A percentile compares a stretch with the other conserved stretches of the same genome.
Evolutionary conservation across 2,797 vertebrate genomes (phyloP).

Genomic region (Calcarius lapponicus): DNA sequence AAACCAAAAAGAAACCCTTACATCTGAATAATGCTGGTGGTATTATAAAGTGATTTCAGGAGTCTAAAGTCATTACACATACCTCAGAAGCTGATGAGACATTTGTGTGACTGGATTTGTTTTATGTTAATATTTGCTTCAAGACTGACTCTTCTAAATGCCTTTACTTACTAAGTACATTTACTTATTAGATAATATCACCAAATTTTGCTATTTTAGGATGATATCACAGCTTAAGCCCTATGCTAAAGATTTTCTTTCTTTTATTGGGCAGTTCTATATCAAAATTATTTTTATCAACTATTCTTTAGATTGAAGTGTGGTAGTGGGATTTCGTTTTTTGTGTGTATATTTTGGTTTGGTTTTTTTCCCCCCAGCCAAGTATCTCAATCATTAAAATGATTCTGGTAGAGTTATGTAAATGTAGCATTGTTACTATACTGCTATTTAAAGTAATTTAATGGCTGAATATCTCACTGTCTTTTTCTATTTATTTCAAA

Average conservation of each 20-base stretch:
- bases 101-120: neutral
- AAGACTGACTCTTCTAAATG: neutral
- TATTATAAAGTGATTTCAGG: neutral
- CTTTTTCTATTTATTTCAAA: neutral
- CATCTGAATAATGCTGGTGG: neutral
- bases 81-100: neutral
- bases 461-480: neutral
- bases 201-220: neutral
- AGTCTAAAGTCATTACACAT: neutral
- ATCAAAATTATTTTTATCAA: neutral
- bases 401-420: neutral
- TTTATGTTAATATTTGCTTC: neutral
- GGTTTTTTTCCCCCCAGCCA: accelerated
- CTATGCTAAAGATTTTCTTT: neutral
- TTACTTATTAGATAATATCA: neutral
- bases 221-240: neutral
- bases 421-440: neutral
- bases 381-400: neutral
- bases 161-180: neutral
- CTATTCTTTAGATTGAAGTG: neutral
- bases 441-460: neutral
- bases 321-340: accelerated
- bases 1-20: neutral
- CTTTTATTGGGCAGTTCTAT: neutral
- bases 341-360: neutral